Percentiles rank a stretch among this genome's conserved stretches.
phyloP scores from a whole-genome alignment of 2,888 invertebrate species.

The Meiosimyza platycephala region DNA sequence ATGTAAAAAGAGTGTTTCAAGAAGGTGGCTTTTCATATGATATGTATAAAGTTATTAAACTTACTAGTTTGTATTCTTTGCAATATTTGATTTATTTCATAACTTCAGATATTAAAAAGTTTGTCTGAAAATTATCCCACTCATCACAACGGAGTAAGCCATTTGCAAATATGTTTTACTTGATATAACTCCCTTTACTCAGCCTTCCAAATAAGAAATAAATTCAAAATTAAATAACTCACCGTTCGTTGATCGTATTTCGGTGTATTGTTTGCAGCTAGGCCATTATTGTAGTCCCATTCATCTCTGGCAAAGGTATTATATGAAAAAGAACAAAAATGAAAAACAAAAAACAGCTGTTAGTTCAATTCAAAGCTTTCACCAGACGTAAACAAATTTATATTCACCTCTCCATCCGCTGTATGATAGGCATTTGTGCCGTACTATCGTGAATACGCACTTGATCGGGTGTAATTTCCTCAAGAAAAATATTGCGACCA shows the following conservation, averaged over 20 bases:
- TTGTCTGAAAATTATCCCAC: too few species aligned
- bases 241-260: constrained; percentile 45
- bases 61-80: too few species aligned
- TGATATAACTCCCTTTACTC: too few species aligned
- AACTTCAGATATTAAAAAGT: too few species aligned
- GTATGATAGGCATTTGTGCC: constrained; percentile 77
- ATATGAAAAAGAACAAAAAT: constrained; percentile 46
- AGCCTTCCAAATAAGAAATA: background rate
- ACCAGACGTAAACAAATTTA: constrained; percentile 16
- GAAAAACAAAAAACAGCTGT: constrained; percentile 49
- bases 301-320: constrained; percentile 50
- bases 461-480: constrained; percentile 82
- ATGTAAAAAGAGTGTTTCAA: too few species aligned
- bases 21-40: too few species aligned
- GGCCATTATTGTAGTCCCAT: constrained; percentile 42
- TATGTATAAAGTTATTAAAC: too few species aligned
- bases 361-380: constrained; percentile 41
- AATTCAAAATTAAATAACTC: constrained; percentile 34
- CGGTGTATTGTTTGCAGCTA: constrained; percentile 37
- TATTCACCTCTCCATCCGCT: constrained; percentile 72
- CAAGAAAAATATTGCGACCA: constrained; percentile 60
- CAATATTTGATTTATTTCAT: too few species aligned
- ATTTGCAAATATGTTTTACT: too few species aligned
- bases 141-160: too few species aligned
- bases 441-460: constrained; percentile 84